Evolutionary conservation across 2,113 vertebrate species (phyloP).

Genomic region (Neogale vison): DNA sequence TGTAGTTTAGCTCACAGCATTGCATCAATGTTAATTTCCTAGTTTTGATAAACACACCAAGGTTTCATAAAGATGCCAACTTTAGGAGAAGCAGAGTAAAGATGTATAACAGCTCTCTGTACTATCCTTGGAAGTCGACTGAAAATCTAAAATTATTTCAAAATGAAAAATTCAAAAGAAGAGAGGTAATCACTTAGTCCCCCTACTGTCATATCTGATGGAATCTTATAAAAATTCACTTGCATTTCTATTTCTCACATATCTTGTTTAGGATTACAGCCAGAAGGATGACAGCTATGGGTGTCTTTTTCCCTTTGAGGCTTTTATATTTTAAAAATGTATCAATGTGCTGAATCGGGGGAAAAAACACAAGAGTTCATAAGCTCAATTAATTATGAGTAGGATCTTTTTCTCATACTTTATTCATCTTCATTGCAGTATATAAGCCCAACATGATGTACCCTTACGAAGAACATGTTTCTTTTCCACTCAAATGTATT

Average conservation of each 20-base stretch:
- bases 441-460: slow-evolving; percentile 33
- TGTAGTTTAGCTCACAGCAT: neutral
- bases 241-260: neutral
- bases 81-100: neutral
- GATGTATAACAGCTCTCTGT: neutral
- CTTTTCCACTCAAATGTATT: slow-evolving; percentile 61
- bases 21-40: neutral
- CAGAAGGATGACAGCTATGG: neutral
- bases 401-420: slow-evolving; percentile 25
- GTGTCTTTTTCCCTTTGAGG: neutral
- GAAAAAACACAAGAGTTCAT: neutral
- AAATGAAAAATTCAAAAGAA: slow-evolving; percentile 53
- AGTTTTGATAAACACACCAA: neutral
- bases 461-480: slow-evolving; percentile 47
- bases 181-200: neutral
- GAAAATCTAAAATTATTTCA: slow-evolving; percentile 41
- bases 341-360: slow-evolving; percentile 48
- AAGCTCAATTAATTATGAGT: slow-evolving; percentile 67
- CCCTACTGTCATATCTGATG: neutral
- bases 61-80: neutral
- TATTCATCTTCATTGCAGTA: slow-evolving; percentile 49
- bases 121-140: neutral
- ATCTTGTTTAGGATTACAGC: neutral
- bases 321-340: slow-evolving; percentile 65
- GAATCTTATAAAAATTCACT: neutral